Conservation (phyloP, 2,797 vertebrate species). For the Galago senegalensis region DNA sequence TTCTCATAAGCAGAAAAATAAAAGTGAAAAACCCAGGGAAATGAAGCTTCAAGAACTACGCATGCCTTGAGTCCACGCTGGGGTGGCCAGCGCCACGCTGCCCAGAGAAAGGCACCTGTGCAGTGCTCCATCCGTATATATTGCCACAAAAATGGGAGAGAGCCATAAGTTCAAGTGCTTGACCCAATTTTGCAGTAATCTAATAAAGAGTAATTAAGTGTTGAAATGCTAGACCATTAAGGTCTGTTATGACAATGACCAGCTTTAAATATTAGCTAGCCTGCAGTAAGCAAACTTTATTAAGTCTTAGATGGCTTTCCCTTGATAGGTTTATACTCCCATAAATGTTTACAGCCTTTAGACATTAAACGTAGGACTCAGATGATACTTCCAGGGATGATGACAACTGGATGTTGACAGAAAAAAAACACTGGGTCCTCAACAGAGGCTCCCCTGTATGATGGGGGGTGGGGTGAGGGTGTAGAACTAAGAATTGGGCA, state of each 20-base stretch:
- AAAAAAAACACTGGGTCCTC: accelerated
- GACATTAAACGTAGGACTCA: not conserved
- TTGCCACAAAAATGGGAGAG: not conserved
- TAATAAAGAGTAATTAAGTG: not conserved
- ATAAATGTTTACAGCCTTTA: not conserved
- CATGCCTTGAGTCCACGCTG: accelerated
- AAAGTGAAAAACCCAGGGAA: not conserved
- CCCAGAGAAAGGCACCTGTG: constrained; percentile 85
- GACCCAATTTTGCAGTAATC: not conserved
- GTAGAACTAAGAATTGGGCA: not conserved
- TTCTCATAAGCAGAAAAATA: not conserved
- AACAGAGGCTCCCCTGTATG: not conserved
- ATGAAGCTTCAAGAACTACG: accelerated
- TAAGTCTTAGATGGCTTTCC: not conserved
- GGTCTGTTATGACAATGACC: not conserved
- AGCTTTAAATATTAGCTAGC: not conserved
- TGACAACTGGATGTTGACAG: not conserved
- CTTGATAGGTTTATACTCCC: accelerated
- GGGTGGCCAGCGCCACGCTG: accelerated
- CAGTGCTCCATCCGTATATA: constrained; percentile 86
- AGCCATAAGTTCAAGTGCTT: not conserved
- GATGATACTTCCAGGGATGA: not conserved
- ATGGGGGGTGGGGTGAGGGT: too few relatives aligned
- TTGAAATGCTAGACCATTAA: not conserved
- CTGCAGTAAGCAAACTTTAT: accelerated